Conservation (phyloP, 1,140 invertebrate genomes). For the Atta texana region DNA sequence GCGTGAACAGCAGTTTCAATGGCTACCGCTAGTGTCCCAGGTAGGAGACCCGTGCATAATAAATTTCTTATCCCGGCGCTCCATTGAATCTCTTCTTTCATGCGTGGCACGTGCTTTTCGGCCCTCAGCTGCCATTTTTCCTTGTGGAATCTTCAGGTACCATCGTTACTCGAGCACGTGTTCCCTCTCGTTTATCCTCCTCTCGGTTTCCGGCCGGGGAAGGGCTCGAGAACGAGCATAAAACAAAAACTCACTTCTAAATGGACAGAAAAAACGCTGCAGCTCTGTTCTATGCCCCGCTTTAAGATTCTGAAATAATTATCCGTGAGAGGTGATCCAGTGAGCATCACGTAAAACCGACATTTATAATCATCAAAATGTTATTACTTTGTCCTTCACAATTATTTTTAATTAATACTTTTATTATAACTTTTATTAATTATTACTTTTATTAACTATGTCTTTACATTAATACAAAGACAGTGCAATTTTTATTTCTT, state of each 20-base stretch:
- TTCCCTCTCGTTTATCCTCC: conserved; percentile 64
- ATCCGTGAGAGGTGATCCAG: neutral
- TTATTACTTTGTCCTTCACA: neutral
- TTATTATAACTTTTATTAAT: neutral
- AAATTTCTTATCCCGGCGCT: conserved; percentile 75
- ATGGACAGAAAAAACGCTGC: conserved; percentile 22
- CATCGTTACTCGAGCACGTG: conserved; percentile 72
- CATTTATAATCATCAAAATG: too few relatives aligned
- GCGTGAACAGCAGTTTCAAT: conserved; percentile 66
- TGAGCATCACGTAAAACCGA: neutral
- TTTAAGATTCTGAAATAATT: conserved; percentile 18
- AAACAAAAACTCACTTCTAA: conserved; percentile 66
- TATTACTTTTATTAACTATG: neutral
- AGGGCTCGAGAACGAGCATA: conserved; percentile 43
- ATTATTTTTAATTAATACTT: conserved; percentile 12
- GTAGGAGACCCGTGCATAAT: conserved; percentile 75
- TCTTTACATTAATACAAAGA: conserved; percentile 14
- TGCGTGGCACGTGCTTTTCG: conserved; percentile 75
- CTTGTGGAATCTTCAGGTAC: conserved; percentile 68
- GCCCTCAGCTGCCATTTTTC: conserved; percentile 73
- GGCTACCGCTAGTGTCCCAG: conserved; percentile 63
- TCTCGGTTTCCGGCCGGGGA: conserved; percentile 61
- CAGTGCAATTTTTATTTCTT: conserved; percentile 12
- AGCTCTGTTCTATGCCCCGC: neutral
- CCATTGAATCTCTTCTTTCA: conserved; percentile 74